phyloP scores from a whole-genome alignment of 2,797 vertebrate genomes.

The Corythornis leucogaster region DNA sequence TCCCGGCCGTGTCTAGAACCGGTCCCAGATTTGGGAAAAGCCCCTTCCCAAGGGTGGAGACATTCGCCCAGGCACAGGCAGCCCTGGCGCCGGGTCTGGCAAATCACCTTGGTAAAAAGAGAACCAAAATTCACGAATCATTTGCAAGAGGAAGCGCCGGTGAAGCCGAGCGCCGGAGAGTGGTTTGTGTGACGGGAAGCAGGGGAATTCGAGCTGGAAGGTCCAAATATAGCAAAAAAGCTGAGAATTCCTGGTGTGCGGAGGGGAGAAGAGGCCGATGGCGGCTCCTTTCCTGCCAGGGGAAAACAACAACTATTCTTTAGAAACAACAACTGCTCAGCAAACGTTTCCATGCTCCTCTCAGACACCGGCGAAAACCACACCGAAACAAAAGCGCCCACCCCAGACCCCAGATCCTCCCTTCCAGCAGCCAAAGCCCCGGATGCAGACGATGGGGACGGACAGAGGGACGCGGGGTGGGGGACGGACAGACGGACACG shows the following conservation, averaged over 20 bases:
- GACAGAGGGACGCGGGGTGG: background rate
- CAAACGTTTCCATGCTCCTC: accelerated
- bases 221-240: background rate
- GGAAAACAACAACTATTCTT: accelerated
- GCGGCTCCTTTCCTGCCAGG: background rate
- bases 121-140: background rate
- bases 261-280: background rate
- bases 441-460: background rate
- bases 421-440: accelerated
- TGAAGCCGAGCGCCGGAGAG: background rate
- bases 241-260: background rate
- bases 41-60: background rate
- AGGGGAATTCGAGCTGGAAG: background rate
- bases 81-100: accelerated
- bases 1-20: accelerated
- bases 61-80: accelerated
- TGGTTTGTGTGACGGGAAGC: background rate
- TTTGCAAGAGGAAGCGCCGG: accelerated
- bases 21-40: background rate
- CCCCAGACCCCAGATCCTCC: background rate
- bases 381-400: accelerated
- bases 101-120: background rate
- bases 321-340: accelerated
- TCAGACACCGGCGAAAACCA: background rate
- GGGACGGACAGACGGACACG: background rate